A percentile compares a stretch with the other conserved stretches of the same genome.
phyloP scores from a whole-genome alignment of 2,113 vertebrate genomes.

The Manacus vitellinus region DNA sequence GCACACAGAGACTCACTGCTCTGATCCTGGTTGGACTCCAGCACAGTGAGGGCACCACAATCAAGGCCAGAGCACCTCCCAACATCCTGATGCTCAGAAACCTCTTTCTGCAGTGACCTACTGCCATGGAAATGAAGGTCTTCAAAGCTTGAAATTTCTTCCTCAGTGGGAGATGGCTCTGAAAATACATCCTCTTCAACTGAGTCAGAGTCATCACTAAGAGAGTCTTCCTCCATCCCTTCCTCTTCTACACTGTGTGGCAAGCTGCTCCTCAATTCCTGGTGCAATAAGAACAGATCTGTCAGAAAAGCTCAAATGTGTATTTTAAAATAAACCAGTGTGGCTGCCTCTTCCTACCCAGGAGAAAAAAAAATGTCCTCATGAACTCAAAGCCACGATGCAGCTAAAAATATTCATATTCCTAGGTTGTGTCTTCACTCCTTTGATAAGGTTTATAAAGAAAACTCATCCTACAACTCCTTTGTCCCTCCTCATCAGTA shows the following conservation, averaged over 20 bases:
- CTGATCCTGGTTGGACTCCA: conserved; percentile 83
- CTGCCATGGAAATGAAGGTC: conserved; percentile 66
- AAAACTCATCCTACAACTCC: not conserved
- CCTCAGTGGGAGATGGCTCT: conserved; percentile 79
- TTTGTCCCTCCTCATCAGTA: not conserved
- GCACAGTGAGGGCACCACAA: conserved; percentile 73
- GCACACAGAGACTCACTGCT: conserved; percentile 70
- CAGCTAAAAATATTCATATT: not conserved
- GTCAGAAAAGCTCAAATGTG: not conserved
- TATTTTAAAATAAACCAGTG: not conserved
- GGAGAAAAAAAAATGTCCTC: not conserved
- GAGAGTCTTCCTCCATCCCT: conserved; percentile 68
- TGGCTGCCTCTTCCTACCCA: not conserved
- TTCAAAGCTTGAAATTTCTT: conserved; percentile 70
- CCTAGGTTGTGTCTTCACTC: not conserved
- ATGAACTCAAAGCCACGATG: not conserved
- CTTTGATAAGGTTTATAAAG: not conserved
- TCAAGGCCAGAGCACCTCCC: conserved; percentile 44
- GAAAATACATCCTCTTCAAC: conserved; percentile 87
- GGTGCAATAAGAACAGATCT: conserved; percentile 31
- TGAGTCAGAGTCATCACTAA: conserved; percentile 82
- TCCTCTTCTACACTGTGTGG: conserved; percentile 72
- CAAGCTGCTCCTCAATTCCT: conserved; percentile 85
- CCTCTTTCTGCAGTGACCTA: not conserved
- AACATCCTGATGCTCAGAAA: not conserved